These are phyloP conservation scores for Archips crataeganus DNA, from an alignment of 2,888 invertebrate genomes.

Conservation along the genomic window DNA sequence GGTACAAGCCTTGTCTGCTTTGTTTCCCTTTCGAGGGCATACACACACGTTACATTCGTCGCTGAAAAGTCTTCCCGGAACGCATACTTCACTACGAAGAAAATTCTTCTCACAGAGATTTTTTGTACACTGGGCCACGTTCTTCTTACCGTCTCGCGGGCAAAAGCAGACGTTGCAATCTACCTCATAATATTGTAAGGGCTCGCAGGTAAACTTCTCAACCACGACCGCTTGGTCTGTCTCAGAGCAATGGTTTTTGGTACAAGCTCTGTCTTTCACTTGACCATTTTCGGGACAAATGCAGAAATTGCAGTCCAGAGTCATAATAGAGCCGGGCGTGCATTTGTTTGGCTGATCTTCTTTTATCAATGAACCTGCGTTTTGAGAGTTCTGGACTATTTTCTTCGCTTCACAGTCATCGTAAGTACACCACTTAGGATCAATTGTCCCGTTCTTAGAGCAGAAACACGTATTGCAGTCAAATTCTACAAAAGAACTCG, in stretches of 20 bases:
- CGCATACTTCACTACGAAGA: constrained; percentile 64
- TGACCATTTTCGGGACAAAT: constrained; percentile 71
- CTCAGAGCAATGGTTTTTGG: constrained; percentile 64
- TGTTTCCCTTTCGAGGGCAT: constrained; percentile 74
- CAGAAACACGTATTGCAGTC: constrained; percentile 80
- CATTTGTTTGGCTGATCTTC: constrained; percentile 55
- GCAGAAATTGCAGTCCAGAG: constrained; percentile 75
- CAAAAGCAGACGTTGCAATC: constrained; percentile 79
- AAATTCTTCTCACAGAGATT: constrained; percentile 71
- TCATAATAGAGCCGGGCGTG: constrained; percentile 66
- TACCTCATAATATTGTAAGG: constrained; percentile 70
- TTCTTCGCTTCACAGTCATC: constrained; percentile 73
- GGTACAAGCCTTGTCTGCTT: constrained; percentile 67
- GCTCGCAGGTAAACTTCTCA: constrained; percentile 67
- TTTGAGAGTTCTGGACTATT: constrained; percentile 56
- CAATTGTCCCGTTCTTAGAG: constrained; percentile 67
- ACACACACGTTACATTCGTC: constrained; percentile 78
- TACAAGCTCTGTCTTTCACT: constrained; percentile 64
- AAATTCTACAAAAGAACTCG: constrained; percentile 71
- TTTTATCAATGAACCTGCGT: constrained; percentile 39
- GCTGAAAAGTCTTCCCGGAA: constrained; percentile 71
- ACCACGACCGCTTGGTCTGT: constrained; percentile 38
- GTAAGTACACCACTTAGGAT: constrained; percentile 77
- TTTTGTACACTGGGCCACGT: constrained; percentile 76
- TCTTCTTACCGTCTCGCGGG: constrained; percentile 70